Percentiles rank a stretch among this genome's conserved stretches.
These are phyloP conservation scores for Beaufortia kweichowensis DNA, from an alignment of 2,113 vertebrate species.

Conservation along the genomic window DNA sequence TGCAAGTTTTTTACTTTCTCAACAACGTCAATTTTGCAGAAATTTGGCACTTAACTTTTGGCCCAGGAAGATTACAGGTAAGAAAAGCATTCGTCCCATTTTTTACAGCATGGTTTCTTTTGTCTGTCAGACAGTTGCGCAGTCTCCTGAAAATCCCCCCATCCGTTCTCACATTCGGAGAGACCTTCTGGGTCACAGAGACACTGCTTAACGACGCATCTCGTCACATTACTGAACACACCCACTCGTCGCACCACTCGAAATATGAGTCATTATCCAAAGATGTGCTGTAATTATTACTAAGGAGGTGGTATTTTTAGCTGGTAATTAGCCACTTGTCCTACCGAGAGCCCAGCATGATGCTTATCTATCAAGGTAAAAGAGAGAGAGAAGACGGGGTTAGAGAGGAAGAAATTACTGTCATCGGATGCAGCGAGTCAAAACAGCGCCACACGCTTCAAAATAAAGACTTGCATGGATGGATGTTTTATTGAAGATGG, in stretches of 20 bases:
- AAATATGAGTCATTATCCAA: constrained; percentile 46
- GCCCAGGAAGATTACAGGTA: too few species aligned
- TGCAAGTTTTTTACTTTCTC: too few species aligned
- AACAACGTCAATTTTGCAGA: too few species aligned
- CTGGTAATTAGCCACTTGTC: constrained; percentile 59
- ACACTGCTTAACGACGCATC: not conserved
- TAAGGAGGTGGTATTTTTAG: constrained; percentile 57
- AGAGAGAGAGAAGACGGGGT: constrained; percentile 30
- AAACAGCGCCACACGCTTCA: constrained; percentile 21
- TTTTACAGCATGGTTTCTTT: not conserved
- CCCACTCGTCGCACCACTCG: constrained; percentile 41
- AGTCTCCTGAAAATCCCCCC: not conserved
- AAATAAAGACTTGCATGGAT: not conserved
- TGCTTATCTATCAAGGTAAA: constrained; percentile 48
- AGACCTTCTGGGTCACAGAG: constrained; percentile 49
- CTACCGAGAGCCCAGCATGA: constrained; percentile 46
- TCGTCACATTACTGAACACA: constrained; percentile 32
- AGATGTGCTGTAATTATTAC: constrained; percentile 57
- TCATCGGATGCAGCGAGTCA: constrained; percentile 25
- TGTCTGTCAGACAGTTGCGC: not conserved
- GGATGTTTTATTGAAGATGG: constrained; percentile 3
- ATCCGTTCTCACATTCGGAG: constrained; percentile 8
- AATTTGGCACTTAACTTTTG: too few species aligned
- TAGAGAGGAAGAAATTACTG: constrained; percentile 25
- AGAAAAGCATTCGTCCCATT: too few species aligned